Evolutionary conservation across 2,888 invertebrate genomes (phyloP).

Genomic region (Athrips mouffetella): DNA sequence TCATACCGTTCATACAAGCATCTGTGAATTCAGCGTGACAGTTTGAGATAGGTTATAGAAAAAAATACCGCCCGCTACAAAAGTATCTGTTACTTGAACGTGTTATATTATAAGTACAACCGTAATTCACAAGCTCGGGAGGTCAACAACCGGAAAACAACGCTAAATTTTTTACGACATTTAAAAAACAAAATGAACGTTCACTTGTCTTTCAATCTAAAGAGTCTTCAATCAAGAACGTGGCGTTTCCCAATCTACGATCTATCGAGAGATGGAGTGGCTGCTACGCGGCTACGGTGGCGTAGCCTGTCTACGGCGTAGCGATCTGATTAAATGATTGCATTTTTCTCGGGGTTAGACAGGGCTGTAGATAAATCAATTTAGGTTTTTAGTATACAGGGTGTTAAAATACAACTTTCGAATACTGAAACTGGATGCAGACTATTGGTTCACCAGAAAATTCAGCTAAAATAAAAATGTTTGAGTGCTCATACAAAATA

Average conservation of each 20-base stretch:
- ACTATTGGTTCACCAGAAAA: no score
- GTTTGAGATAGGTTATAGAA: constrained; percentile 4
- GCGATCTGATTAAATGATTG: constrained; percentile 9
- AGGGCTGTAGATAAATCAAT: no score
- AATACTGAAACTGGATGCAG: no score
- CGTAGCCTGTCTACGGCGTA: constrained; percentile 8
- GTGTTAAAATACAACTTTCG: no score
- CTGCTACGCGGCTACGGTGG: constrained; percentile 6
- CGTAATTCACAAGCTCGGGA: constrained; percentile 15
- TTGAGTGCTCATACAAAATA: no score
- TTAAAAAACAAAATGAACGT: not conserved
- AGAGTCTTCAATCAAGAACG: constrained; percentile 4
- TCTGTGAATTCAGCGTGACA: not conserved
- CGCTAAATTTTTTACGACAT: not conserved
- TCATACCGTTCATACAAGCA: not conserved
- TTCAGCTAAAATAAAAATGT: no score
- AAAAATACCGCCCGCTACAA: not conserved
- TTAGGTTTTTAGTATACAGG: no score
- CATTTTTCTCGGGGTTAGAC: no score
- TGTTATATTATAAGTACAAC: constrained; percentile 12
- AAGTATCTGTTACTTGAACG: no score
- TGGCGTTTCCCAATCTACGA: constrained; percentile 12
- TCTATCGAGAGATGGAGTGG: constrained; percentile 7
- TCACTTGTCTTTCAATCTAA: not conserved
- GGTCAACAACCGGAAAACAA: constrained; percentile 9